Conservation (phyloP, 2,888 invertebrate genomes). For the Lasioglossum pauxillum region DNA sequence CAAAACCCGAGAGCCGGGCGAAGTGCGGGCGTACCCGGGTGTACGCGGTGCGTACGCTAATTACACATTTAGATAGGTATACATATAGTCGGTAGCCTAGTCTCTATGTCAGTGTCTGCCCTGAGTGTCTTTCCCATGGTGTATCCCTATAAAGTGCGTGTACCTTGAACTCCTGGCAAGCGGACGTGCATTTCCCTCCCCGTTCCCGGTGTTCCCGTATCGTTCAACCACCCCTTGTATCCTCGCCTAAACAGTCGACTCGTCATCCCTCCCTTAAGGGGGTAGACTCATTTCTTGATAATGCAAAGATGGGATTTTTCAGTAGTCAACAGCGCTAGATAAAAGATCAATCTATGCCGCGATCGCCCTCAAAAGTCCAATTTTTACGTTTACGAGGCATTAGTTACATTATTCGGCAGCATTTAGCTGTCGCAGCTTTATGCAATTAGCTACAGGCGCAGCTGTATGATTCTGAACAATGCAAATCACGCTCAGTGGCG, state of each 20-base stretch:
- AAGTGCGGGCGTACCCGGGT: conserved; percentile 67
- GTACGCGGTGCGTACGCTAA: conserved; percentile 71
- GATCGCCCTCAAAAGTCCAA: too few relatives aligned
- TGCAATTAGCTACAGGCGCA: too few relatives aligned
- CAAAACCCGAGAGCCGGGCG: conserved; percentile 53
- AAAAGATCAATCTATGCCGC: too few relatives aligned
- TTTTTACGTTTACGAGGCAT: too few relatives aligned
- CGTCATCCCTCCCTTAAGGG: not conserved
- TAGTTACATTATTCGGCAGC: too few relatives aligned
- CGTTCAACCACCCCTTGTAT: conserved; percentile 44
- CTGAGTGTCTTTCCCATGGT: conserved; percentile 82
- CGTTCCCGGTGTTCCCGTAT: conserved; percentile 28
- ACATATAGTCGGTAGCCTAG: conserved; percentile 82
- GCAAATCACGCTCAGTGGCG: too few relatives aligned
- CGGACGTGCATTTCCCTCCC: conserved; percentile 63
- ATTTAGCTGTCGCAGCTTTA: too few relatives aligned
- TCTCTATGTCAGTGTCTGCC: conserved; percentile 81
- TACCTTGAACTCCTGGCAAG: conserved; percentile 71
- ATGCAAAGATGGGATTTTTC: too few relatives aligned
- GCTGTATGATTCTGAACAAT: too few relatives aligned
- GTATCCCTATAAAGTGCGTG: conserved; percentile 71
- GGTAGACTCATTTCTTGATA: too few relatives aligned
- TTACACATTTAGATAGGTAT: conserved; percentile 77
- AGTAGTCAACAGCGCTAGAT: too few relatives aligned
- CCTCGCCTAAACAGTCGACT: conserved; percentile 41